A percentile compares a stretch with the other conserved stretches of the same genome.
Evolutionary conservation across 2,113 vertebrate species (phyloP).

Genomic region (Cyanocitta stelleri): DNA sequence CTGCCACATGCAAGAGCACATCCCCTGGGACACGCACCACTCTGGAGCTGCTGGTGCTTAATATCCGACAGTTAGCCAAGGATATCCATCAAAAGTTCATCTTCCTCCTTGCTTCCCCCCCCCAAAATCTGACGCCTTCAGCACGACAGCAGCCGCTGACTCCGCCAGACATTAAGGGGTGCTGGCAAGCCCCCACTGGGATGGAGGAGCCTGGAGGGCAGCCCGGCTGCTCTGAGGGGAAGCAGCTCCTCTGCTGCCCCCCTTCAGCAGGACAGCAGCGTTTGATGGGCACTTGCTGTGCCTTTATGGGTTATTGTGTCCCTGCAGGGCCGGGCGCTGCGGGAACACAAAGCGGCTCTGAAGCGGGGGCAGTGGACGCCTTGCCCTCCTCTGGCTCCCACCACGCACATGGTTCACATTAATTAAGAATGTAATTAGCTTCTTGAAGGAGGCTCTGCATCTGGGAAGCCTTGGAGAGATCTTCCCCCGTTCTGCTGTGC

Average conservation of each 20-base stretch:
- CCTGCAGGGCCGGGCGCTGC: not conserved
- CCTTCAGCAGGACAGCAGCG: not conserved
- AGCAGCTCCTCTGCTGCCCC: not conserved
- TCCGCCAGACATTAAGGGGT: not conserved
- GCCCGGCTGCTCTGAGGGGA: not conserved
- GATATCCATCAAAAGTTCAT: not conserved
- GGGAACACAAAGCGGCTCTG: not conserved
- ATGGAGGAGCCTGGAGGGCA: not conserved
- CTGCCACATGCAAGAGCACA: not conserved
- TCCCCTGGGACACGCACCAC: fast-evolving
- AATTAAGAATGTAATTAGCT: not conserved
- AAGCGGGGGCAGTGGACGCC: not conserved
- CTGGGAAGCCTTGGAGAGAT: not conserved
- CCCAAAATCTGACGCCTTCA: too few species aligned
- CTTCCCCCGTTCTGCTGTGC: not conserved
- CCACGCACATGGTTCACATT: not conserved
- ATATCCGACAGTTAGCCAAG: fast-evolving
- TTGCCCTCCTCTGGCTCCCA: not conserved
- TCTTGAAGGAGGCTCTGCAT: not conserved
- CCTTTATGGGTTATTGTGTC: not conserved
- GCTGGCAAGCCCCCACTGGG: not conserved
- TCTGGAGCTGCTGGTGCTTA: not conserved
- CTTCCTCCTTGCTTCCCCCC: not conserved
- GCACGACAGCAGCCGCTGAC: fast-evolving
- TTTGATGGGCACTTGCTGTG: not conserved